A percentile compares a stretch with the other conserved stretches of the same genome.
These are phyloP conservation scores for Intoshia linei DNA, from an alignment of 1,140 invertebrate genomes.

Conservation along the genomic window DNA sequence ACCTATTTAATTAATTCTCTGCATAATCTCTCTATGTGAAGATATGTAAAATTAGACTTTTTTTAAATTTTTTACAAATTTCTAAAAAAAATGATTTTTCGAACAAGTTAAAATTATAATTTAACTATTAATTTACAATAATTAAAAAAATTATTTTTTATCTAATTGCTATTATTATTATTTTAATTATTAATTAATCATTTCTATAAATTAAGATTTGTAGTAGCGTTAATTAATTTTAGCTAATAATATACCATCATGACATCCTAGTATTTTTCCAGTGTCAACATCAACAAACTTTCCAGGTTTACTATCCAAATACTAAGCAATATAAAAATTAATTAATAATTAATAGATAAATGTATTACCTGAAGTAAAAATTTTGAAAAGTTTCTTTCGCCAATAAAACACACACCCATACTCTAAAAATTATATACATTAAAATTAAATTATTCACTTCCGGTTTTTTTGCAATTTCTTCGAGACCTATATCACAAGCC, in stretches of 20 bases:
- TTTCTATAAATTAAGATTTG: too few relatives aligned
- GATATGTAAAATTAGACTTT: too few relatives aligned
- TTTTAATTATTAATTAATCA: too few relatives aligned
- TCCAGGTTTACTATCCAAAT: constrained; percentile 40
- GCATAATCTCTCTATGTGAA: too few relatives aligned
- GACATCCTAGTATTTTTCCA: constrained; percentile 36
- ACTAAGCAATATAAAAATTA: constrained; percentile 28
- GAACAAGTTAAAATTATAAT: background rate
- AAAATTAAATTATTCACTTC: constrained; percentile 26
- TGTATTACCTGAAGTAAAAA: constrained; percentile 31
- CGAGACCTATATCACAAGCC: constrained; percentile 34
- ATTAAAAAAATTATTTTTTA: background rate
- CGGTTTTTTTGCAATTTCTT: constrained; percentile 40
- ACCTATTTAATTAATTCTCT: too few relatives aligned
- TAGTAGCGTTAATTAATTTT: background rate
- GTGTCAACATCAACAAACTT: constrained; percentile 49
- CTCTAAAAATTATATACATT: constrained; percentile 27
- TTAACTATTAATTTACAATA: too few relatives aligned
- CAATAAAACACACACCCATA: constrained; percentile 82
- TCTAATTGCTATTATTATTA: too few relatives aligned
- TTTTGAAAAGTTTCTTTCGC: constrained; percentile 28
- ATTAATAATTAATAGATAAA: constrained; percentile 2
- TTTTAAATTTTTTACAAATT: too few relatives aligned
- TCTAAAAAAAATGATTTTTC: background rate
- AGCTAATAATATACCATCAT: constrained; percentile 30